phyloP scores from a whole-genome alignment of 2,113 vertebrate genomes.

The Onychostruthus taczanowskii region DNA sequence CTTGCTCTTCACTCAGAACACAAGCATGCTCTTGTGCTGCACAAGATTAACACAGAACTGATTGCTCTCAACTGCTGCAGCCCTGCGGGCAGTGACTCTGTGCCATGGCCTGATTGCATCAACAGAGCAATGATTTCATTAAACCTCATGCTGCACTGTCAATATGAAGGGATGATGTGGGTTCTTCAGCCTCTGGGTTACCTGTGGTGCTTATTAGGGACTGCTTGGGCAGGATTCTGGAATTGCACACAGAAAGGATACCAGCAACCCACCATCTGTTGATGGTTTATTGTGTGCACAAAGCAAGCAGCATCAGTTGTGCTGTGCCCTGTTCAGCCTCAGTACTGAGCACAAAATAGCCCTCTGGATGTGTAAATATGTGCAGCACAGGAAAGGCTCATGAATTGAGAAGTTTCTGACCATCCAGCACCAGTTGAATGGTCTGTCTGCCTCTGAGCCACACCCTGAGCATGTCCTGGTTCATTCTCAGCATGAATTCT shows the following conservation, averaged over 20 bases:
- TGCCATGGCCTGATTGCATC: background rate
- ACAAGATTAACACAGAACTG: background rate
- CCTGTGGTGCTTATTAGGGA: background rate
- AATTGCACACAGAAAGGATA: background rate
- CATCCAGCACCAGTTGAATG: background rate
- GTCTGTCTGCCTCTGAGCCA: accelerated
- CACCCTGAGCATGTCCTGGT: background rate
- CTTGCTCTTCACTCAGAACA: background rate
- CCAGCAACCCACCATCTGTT: background rate
- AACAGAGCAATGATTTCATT: background rate
- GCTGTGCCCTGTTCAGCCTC: background rate
- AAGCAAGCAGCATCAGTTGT: background rate
- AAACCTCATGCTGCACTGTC: background rate
- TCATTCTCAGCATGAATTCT: background rate
- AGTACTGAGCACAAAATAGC: background rate
- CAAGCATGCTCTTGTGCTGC: background rate
- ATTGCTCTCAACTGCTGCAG: background rate
- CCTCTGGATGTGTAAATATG: background rate
- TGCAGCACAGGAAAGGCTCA: background rate
- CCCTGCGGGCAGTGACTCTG: background rate
- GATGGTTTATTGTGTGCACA: background rate
- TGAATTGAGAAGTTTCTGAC: background rate
- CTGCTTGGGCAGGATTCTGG: background rate
- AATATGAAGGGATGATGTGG: background rate
- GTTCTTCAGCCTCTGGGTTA: background rate